Conservation (phyloP, 2,797 vertebrate species). For the Sparus aurata region DNA sequence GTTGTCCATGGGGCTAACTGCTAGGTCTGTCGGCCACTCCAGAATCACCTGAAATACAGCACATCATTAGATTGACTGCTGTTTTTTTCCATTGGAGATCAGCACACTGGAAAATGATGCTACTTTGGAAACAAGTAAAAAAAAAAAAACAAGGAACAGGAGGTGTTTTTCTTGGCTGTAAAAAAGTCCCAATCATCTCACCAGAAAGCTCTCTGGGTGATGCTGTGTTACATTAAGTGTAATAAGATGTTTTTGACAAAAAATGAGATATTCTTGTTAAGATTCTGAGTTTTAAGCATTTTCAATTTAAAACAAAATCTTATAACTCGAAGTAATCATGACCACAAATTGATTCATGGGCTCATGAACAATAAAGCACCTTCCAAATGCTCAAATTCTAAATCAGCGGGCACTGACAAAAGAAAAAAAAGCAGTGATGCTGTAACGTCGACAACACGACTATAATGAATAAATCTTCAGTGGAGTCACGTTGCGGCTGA, state of each 20-base stretch:
- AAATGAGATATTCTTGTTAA: no score
- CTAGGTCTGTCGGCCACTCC: slow-evolving; percentile 97
- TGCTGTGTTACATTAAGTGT: no score
- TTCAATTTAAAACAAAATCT: neutral
- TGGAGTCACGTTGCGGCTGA: neutral
- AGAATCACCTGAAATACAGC: slow-evolving; percentile 90
- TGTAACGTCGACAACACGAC: neutral
- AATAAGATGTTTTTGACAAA: no score
- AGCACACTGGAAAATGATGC: no score
- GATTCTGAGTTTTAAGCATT: neutral
- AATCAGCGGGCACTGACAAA: neutral
- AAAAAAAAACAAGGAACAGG: neutral
- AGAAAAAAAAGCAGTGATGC: neutral
- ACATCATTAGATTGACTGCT: neutral
- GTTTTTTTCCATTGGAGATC: neutral
- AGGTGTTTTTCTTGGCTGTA: no score
- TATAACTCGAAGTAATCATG: neutral
- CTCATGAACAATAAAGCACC: neutral
- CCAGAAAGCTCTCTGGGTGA: no score
- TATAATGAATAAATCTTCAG: slow-evolving; percentile 1
- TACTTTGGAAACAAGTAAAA: neutral
- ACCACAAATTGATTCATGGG: neutral
- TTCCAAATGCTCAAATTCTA: neutral
- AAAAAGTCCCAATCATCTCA: no score
- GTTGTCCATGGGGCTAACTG: slow-evolving; percentile 98